Evolutionary conservation across 2,797 vertebrate species (phyloP).

Genomic region (Okamejei kenojei): DNA sequence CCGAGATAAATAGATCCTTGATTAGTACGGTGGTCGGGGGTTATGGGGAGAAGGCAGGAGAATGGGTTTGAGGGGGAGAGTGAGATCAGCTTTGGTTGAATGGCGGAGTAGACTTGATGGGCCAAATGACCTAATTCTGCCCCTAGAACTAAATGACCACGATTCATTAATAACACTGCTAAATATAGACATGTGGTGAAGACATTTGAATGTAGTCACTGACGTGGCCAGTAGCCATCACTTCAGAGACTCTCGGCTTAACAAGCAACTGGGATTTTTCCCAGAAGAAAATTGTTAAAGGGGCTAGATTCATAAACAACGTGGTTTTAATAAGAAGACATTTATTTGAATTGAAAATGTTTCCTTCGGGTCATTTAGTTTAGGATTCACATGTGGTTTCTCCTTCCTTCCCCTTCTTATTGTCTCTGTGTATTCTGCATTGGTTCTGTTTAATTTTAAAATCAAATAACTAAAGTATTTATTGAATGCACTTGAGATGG

Average conservation of each 20-base stretch:
- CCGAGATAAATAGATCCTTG: too few species aligned
- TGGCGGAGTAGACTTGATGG: too few species aligned
- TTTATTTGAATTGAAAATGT: not conserved
- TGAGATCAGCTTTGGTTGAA: too few species aligned
- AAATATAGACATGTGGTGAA: not conserved
- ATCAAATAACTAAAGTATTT: not conserved
- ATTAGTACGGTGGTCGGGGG: too few species aligned
- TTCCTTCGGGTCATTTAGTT: not conserved
- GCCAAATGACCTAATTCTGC: too few species aligned
- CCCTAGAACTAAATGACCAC: too few species aligned
- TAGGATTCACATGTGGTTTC: not conserved
- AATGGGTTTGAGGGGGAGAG: too few species aligned
- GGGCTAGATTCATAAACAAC: not conserved
- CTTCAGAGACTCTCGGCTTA: not conserved
- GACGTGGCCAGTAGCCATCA: not conserved
- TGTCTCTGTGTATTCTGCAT: not conserved
- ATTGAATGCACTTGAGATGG: not conserved
- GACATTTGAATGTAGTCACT: not conserved
- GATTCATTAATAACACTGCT: not conserved
- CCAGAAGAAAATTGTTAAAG: not conserved
- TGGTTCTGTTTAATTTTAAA: not conserved
- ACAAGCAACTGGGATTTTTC: not conserved
- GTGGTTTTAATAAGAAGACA: not conserved
- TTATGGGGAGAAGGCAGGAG: too few species aligned
- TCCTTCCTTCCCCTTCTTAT: not conserved